A percentile compares a stretch with the other conserved stretches of the same genome.
Conservation (phyloP, 2,888 invertebrate genomes). For the Amaurobius ferox region DNA sequence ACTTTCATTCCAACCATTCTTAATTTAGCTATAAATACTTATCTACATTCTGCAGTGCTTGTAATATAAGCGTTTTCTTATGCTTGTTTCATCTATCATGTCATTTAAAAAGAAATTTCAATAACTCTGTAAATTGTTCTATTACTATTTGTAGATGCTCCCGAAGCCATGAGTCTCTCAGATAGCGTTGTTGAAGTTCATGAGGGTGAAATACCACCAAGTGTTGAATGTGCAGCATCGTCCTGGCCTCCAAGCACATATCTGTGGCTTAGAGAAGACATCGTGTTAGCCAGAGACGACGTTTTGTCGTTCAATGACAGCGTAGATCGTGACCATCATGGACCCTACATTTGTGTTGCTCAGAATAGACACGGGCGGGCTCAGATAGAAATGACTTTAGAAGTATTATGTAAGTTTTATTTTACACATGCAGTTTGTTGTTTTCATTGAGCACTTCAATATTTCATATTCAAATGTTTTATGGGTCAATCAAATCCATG, state of each 20-base stretch:
- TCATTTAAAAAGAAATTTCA: too few relatives aligned
- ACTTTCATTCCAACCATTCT: too few relatives aligned
- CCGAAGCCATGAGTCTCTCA: conserved; percentile 88
- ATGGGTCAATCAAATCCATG: too few relatives aligned
- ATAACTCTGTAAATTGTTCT: too few relatives aligned
- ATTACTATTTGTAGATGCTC: conserved; percentile 84
- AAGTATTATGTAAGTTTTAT: conserved; percentile 93
- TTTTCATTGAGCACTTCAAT: too few relatives aligned
- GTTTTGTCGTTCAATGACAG: conserved; percentile 83
- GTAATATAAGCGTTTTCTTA: too few relatives aligned
- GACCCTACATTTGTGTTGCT: conserved; percentile 85
- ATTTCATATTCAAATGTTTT: too few relatives aligned
- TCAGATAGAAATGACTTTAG: conserved; percentile 84
- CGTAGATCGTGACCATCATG: conserved; percentile 84
- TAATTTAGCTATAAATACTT: too few relatives aligned
- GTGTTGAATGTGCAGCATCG: conserved; percentile 74
- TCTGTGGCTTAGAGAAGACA: conserved; percentile 83
- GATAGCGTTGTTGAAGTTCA: conserved; percentile 77
- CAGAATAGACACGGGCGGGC: conserved; percentile 86
- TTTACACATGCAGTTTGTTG: too few relatives aligned
- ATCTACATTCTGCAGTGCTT: too few relatives aligned
- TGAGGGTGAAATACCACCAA: conserved; percentile 75
- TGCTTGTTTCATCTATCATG: too few relatives aligned
- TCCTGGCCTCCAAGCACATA: conserved; percentile 82
- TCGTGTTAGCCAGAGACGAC: conserved; percentile 78